These are phyloP conservation scores for Jordanella pulchra DNA, from an alignment of 2,797 vertebrate genomes.

Conservation along the genomic window DNA sequence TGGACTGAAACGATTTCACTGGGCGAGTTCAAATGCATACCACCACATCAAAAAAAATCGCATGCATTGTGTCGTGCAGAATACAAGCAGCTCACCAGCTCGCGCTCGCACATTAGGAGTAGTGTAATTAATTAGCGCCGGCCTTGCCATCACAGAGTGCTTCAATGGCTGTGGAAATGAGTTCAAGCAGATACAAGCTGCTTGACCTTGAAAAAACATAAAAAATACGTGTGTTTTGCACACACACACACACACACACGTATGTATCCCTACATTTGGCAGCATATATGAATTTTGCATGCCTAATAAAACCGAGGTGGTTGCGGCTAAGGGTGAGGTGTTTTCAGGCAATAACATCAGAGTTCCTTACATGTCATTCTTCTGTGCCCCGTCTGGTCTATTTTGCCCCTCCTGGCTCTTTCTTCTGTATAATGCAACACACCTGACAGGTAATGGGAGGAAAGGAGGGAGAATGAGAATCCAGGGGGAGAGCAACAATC, in stretches of 20 bases:
- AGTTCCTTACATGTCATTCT: constrained; percentile 46
- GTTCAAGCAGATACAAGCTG: constrained; percentile 51
- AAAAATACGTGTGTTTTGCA: constrained; percentile 2
- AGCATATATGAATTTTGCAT: constrained; percentile 29
- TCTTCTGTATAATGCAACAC: constrained; percentile 28
- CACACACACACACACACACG: neutral
- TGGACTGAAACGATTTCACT: constrained; percentile 41
- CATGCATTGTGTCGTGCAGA: constrained; percentile 40
- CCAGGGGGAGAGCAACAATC: constrained; percentile 55
- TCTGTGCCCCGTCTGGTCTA: constrained; percentile 23
- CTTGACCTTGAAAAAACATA: constrained; percentile 62
- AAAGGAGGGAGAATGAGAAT: constrained; percentile 20
- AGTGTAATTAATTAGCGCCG: constrained; percentile 67
- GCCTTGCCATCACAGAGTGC: constrained; percentile 55
- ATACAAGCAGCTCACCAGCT: constrained; percentile 37
- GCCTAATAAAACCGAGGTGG: constrained; percentile 55
- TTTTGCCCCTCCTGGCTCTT: constrained; percentile 11
- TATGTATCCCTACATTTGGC: constrained; percentile 21
- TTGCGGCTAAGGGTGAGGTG: constrained; percentile 54
- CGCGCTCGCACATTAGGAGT: constrained; percentile 45
- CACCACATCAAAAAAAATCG: constrained; percentile 50
- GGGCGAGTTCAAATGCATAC: constrained; percentile 53
- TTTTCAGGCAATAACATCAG: constrained; percentile 64
- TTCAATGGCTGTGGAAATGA: constrained; percentile 60
- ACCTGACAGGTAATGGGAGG: constrained; percentile 52